These are phyloP conservation scores for Nicator chloris DNA, from an alignment of 2,113 vertebrate species.

Conservation along the genomic window DNA sequence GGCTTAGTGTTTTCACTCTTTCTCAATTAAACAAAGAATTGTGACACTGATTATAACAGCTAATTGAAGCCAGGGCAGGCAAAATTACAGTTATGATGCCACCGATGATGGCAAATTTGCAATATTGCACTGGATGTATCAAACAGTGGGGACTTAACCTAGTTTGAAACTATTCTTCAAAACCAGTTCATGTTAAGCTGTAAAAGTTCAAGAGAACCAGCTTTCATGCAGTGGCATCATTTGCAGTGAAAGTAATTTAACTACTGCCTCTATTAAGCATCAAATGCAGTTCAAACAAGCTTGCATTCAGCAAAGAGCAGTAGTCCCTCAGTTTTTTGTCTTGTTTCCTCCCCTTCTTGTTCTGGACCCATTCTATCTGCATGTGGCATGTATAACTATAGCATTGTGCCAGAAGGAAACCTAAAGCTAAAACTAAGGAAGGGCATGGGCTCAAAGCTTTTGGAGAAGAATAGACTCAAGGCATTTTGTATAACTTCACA, in stretches of 20 bases:
- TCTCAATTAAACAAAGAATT: background rate
- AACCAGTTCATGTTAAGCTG: background rate
- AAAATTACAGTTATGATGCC: background rate
- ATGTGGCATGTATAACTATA: background rate
- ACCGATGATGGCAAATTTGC: background rate
- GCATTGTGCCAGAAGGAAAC: background rate
- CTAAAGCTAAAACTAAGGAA: background rate
- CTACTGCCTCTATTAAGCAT: background rate
- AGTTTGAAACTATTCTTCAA: background rate
- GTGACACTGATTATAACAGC: background rate
- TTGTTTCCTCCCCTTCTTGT: background rate
- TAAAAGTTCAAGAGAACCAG: background rate
- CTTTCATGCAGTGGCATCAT: background rate
- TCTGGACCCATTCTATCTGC: background rate
- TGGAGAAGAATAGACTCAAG: background rate
- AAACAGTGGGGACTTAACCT: background rate
- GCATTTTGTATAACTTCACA: background rate
- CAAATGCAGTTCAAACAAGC: background rate
- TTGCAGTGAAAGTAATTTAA: background rate
- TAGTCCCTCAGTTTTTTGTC: background rate
- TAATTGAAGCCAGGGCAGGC: background rate
- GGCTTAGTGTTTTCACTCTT: background rate
- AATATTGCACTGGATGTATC: background rate
- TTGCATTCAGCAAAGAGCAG: background rate
- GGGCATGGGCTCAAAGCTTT: background rate